Evolutionary conservation across 2,113 vertebrate genomes (phyloP), one percentile per base, ranked within the genome.

Genomic region (Lophius piscatorius): DNA sequence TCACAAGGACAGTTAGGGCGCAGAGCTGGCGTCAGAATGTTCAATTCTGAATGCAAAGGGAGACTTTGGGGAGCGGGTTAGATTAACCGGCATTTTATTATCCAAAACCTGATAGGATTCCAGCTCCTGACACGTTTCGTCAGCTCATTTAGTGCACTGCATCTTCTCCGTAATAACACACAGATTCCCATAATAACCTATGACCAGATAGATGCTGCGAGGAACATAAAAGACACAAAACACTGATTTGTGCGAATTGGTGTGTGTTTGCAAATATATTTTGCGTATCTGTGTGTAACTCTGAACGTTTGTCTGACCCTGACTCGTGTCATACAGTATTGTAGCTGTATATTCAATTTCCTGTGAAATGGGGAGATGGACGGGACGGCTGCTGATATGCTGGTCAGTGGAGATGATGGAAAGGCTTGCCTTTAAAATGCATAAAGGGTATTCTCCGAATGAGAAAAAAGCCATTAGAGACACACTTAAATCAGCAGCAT

Each of bases 21-120:
- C 28, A 20, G 20, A 47, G 40, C 9, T 26, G 50, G 14, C 24
- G 11, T 48, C n/a, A n/a, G n/a, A n/a, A n/a, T n/a, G n/a, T 31
- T 48, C 18, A 14, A 18, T 31, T 48, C 24, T 42, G 23, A 45
- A 67, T 36, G 76, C 70, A 59, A 67, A 77, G 35, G 38, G n/a
- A 33, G 40, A 65, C 74, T 63, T 48, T 49, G 29, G 59, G 75
- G 74, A 78, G 62, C 68, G 47, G 73, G 65, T 28, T 62, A 79
- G 76, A 92, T 89, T 78, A 90, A 87, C 76, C 73, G 62, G 70
- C 57, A 73, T 81, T 91, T 87, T 79, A 81, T 86, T 80, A 81
- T 82, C 72, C 57, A 62, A 45, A n/a, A 63, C 67, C 70, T 81
- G 77, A 83, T 76, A 83, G 70, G 64, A 80, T 71, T 81, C 62